Conservation (phyloP, 2,113 vertebrate genomes). For the Cisticola juncidis region DNA sequence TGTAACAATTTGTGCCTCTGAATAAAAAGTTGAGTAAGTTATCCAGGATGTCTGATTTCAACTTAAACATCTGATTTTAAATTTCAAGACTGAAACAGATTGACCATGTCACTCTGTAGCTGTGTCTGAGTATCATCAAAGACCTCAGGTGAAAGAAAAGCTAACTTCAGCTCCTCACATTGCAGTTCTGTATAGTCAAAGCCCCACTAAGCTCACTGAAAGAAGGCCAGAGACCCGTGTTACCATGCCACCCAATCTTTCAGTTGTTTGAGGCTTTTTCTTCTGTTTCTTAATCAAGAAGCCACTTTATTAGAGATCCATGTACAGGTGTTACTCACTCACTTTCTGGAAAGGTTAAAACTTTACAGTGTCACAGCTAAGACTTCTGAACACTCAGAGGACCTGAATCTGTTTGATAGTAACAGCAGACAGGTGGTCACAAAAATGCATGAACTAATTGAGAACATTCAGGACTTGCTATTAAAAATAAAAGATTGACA, state of each 20-base stretch:
- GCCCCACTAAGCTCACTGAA: not conserved
- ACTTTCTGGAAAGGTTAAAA: not conserved
- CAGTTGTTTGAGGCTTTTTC: not conserved
- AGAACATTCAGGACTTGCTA: not conserved
- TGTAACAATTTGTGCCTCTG: not conserved
- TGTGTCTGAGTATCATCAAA: not conserved
- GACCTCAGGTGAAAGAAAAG: not conserved
- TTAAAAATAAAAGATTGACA: slow-evolving; percentile 12
- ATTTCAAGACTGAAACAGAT: not conserved
- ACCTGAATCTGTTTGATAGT: not conserved
- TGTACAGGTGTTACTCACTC: not conserved
- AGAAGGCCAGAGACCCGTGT: not conserved
- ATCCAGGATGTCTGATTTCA: not conserved
- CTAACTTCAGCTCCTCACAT: not conserved
- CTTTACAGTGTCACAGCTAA: not conserved
- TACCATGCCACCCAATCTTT: not conserved
- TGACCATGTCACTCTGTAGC: not conserved
- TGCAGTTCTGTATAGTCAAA: not conserved
- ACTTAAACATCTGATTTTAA: not conserved
- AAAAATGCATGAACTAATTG: not conserved
- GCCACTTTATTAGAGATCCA: not conserved
- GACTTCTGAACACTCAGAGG: not conserved
- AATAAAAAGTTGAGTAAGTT: not conserved
- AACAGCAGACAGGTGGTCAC: not conserved
- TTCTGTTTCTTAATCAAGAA: not conserved